Conservation (phyloP, 1,140 invertebrate genomes). For the Gerris buenoi region DNA sequence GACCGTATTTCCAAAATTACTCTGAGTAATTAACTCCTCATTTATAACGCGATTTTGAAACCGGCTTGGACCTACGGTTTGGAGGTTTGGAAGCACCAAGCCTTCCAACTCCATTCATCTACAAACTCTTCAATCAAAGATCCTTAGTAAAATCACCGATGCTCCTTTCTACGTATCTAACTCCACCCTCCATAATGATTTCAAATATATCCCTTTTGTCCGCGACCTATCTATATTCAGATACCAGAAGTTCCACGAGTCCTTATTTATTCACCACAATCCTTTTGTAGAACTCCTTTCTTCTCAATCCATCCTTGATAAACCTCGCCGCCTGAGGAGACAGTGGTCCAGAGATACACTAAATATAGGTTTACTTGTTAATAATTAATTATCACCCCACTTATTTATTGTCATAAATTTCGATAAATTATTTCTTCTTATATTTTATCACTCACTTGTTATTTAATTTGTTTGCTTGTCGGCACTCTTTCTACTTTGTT, state of each 20-base stretch:
- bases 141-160: not conserved
- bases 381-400: too few relatives aligned
- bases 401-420: too few relatives aligned
- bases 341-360: not conserved
- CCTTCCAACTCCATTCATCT: not conserved
- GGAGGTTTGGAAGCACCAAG: not conserved
- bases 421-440: too few relatives aligned
- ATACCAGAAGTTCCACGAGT: not conserved
- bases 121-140: not conserved
- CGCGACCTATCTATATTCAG: not conserved
- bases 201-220: not conserved
- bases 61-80: too few relatives aligned
- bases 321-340: not conserved
- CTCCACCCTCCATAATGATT: not conserved
- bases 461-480: too few relatives aligned
- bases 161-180: not conserved
- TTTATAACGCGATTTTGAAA: too few relatives aligned
- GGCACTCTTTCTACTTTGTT: too few relatives aligned
- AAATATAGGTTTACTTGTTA: too few relatives aligned
- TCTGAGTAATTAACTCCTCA: too few relatives aligned
- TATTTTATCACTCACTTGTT: too few relatives aligned
- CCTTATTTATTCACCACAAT: not conserved
- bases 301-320: not conserved
- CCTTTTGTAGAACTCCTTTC: not conserved
- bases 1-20: too few relatives aligned